These are phyloP conservation scores for Machimus rusticus DNA, from an alignment of 2,888 invertebrate species.

Conservation along the genomic window DNA sequence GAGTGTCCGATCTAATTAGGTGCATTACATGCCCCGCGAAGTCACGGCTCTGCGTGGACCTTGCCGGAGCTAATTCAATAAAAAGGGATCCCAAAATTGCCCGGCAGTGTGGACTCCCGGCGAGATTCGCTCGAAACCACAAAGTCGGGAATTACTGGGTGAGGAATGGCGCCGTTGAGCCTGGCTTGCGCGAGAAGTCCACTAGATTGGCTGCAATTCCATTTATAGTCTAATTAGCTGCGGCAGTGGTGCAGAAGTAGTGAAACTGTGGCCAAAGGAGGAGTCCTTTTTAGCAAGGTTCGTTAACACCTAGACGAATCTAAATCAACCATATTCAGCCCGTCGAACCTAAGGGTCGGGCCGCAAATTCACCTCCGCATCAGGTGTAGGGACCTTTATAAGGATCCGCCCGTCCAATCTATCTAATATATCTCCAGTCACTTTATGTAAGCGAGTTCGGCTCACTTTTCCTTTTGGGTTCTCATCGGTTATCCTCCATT, in stretches of 20 bases:
- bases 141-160: neutral
- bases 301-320: neutral
- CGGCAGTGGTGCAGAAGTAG: neutral
- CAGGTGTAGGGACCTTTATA: neutral
- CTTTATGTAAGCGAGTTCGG: neutral
- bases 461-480: neutral
- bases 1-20: constrained; percentile 41
- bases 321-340: neutral
- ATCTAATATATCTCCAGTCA: constrained; percentile 1
- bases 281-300: neutral
- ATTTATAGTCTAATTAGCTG: constrained; percentile 41
- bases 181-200: neutral
- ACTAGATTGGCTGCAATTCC: neutral
- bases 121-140: neutral
- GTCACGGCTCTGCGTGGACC: neutral
- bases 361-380: constrained; percentile 10
- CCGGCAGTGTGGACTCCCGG: neutral
- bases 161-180: neutral
- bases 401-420: neutral
- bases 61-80: constrained; percentile 39
- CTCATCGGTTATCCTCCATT: constrained; percentile 17
- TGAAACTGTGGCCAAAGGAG: neutral
- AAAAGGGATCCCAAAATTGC: constrained; percentile 15
- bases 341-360: neutral
- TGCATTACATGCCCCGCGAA: constrained; percentile 15